Base-by-base conservation (phyloP, 1,140 invertebrate genomes). In the Habropoda laboriosa region DNA sequence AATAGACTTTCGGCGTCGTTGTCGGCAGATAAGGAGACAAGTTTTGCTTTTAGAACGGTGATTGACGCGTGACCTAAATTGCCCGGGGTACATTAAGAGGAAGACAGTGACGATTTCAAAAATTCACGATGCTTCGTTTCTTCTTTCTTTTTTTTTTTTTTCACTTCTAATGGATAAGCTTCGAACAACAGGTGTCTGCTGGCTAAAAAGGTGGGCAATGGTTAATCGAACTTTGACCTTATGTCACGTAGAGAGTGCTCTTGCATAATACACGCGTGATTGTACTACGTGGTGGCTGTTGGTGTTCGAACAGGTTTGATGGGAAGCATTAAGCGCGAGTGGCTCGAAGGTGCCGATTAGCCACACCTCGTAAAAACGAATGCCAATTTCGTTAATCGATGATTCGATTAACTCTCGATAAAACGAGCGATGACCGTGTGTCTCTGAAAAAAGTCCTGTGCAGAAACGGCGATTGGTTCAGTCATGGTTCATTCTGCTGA, bases 311-410 rank as follows among this genome's bases (percentile, higher is more conserved):
- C 83, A 89, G 83, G 83, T 86, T 83, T 82, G 68, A 86, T 87
- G 83, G 67, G 76, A 86, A 84, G 58, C 81, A 84, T 85, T 86
- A 87, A 77, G 57, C 70, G 61, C 70, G 64, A 67, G 32, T 24
- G 76, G 60, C 40, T 86, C 60, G 74, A 49, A 76, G 45, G 75
- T 61, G 83, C 75, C 81, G 79, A 88, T 89, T 88, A 82, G 85
- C 49, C 78, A 83, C 80, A 82, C 83, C 72, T 87, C 68, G 81
- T 86, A 85, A 89, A 89, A 82, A 83, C 66, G 47, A 82, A 77
- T 74, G 72, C 60, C 73, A 78, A 78, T 88, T 86, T 81, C 73
- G 55, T 49, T 81, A 79, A 82, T 83, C 80, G 72, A 87, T 86
- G 81, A 82, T 85, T 86, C 70, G 73, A 66, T 77, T 38, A 81